Evolutionary conservation across 2,113 vertebrate species (phyloP), one percentile per base, ranked within the genome.

Genomic region (Channa argus): DNA sequence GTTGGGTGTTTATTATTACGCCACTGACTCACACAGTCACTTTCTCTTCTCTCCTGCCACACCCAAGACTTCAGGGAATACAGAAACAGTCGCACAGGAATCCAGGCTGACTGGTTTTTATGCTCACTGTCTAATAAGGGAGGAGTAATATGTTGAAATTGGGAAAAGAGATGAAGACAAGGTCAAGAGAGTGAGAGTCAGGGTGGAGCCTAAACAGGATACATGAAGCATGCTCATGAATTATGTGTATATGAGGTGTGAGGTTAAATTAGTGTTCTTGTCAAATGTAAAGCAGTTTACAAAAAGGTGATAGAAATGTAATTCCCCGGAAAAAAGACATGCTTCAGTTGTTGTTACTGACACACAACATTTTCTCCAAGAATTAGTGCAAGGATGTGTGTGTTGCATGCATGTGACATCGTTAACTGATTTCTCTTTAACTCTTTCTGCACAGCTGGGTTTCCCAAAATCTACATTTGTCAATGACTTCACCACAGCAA

Each of bases 361-460:
- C 39, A 37, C 24, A 45, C 13, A 15, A 6, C 8, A 56, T 60
- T 75, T 60, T 43, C 53, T 37, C 8, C 56, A 24, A 33, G 5
- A 8, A 15, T 71, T 36, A 52, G 1, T 50, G 6, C 13, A 14
- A 34, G 8, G 15, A 37, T 46, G 51, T 33, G 37, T 14, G 13
- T 58, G 36, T 49, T 34, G 53, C 41, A 0, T 14, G 6, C 6
- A 10, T 6, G 43, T 1, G 8, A 59, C 36, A 10, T 8, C n/a
- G 56, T 34, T n/a, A 37, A 79, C 68, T 61, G 11, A 71, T 56
- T 63, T 51, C 8, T 52, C 71, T 15, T 49, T 0, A 65, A 64
- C 9, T 5, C 41, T 75, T 44, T 6, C 3, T 80, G 67, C 81
- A 54, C 95, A 99, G 97, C 89, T 97, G 92, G 96, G 96, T 0